These are phyloP conservation scores for Archegozetes longisetosus DNA, from an alignment of 1,140 invertebrate species.

Conservation along the genomic window DNA sequence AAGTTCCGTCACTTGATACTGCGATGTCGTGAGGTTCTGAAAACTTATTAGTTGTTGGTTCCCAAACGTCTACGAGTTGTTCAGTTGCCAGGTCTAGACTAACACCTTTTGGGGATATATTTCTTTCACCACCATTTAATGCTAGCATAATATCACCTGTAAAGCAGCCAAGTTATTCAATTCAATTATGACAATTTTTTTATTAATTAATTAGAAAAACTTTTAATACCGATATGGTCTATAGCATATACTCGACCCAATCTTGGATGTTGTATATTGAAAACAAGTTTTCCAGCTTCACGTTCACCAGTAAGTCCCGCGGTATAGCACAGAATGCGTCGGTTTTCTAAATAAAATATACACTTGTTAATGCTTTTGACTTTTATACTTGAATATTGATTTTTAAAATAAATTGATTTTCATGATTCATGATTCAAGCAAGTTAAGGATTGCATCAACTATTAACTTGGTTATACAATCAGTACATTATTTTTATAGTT, in stretches of 20 bases:
- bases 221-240: slow-evolving; percentile 24
- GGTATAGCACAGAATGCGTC: slow-evolving; percentile 60
- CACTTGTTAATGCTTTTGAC: too few relatives aligned
- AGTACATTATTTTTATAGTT: not conserved
- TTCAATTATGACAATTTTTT: too few relatives aligned
- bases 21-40: slow-evolving; percentile 55
- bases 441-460: too few relatives aligned
- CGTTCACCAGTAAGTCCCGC: slow-evolving; percentile 25
- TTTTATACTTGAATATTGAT: too few relatives aligned
- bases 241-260: slow-evolving; percentile 36
- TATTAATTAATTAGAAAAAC: too few relatives aligned
- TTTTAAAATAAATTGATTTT: not conserved
- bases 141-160: slow-evolving; percentile 21
- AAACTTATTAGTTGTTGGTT: slow-evolving; percentile 30
- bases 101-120: slow-evolving; percentile 18
- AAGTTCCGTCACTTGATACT: slow-evolving; percentile 43
- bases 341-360: slow-evolving; percentile 43
- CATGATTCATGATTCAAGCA: too few relatives aligned
- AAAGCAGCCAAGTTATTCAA: slow-evolving; percentile 6
- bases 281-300: slow-evolving; percentile 30
- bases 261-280: slow-evolving; percentile 20
- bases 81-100: slow-evolving; percentile 22
- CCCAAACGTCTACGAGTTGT: slow-evolving; percentile 18
- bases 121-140: slow-evolving; percentile 19
- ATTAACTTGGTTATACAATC: not conserved